A percentile compares a stretch with the other conserved stretches of the same genome.
Evolutionary conservation across 2,797 vertebrate species (phyloP).

Genomic region (Platalea minor): DNA sequence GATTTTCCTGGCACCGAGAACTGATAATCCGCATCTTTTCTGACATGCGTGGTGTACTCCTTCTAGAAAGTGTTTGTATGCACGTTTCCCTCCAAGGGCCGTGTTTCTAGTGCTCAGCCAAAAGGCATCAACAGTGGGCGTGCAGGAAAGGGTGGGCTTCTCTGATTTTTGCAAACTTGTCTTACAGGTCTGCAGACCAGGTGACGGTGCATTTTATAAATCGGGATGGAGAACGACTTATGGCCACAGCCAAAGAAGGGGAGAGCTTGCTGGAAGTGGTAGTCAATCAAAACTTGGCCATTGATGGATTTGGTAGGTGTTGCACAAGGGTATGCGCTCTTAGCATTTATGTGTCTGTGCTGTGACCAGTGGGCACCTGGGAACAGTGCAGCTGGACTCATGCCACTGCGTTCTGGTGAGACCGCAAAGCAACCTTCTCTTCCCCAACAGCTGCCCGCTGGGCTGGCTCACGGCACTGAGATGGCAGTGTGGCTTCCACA

Average conservation of each 20-base stretch:
- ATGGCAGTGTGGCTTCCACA: background rate
- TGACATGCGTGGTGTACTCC: background rate
- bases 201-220: slow-evolving; percentile 77
- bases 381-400: rapidly evolving
- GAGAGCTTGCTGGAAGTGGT: slow-evolving; percentile 78
- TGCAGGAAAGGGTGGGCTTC: background rate
- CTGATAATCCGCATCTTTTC: background rate
- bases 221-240: slow-evolving; percentile 72
- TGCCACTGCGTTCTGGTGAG: background rate
- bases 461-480: background rate
- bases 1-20: background rate
- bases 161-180: background rate
- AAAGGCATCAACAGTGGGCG: background rate
- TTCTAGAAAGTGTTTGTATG: background rate
- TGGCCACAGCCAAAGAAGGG: slow-evolving; percentile 70
- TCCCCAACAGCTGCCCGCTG: background rate
- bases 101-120: background rate
- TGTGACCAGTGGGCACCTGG: background rate
- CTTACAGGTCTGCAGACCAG: slow-evolving; percentile 52
- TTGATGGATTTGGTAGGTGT: slow-evolving; percentile 79
- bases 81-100: background rate
- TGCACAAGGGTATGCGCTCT: background rate
- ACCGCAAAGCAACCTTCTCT: background rate
- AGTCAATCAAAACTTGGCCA: slow-evolving; percentile 76
- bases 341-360: background rate